Evolutionary conservation across 2,797 vertebrate species (phyloP).

Genomic region (Bradypodion pumilum): DNA sequence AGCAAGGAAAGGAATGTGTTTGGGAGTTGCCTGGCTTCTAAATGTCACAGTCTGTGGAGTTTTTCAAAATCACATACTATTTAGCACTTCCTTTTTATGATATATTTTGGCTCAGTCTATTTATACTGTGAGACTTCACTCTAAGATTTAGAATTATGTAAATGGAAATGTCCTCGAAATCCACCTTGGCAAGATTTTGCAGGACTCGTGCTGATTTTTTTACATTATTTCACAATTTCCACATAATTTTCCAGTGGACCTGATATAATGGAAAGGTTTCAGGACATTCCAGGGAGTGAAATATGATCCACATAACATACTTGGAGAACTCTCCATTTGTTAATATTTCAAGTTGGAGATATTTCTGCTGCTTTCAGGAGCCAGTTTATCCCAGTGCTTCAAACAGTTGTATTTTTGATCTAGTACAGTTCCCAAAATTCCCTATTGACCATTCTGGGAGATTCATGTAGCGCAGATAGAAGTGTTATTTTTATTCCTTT

Average conservation of each 20-base stretch:
- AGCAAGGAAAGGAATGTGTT: background rate
- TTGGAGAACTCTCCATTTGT: slow-evolving; percentile 35
- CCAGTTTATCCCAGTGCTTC: too few relatives aligned
- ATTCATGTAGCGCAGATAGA: too few relatives aligned
- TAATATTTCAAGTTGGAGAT: slow-evolving; percentile 18
- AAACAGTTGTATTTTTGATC: too few relatives aligned
- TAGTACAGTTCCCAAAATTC: too few relatives aligned
- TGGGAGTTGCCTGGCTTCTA: background rate
- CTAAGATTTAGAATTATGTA: background rate
- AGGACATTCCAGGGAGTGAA: slow-evolving; percentile 35
- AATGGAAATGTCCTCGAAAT: background rate
- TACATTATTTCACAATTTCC: slow-evolving; percentile 12
- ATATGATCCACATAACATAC: slow-evolving; percentile 23
- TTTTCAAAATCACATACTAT: background rate
- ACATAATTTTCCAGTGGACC: slow-evolving; percentile 23
- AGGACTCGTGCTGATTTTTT: slow-evolving; percentile 20
- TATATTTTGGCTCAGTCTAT: background rate
- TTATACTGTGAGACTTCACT: background rate
- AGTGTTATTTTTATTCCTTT: too few relatives aligned
- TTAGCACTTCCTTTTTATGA: background rate
- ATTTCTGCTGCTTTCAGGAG: too few relatives aligned
- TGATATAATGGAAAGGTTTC: slow-evolving; percentile 37
- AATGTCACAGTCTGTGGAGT: background rate
- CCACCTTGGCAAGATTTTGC: slow-evolving; percentile 18
- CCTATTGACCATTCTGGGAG: too few relatives aligned